Evolutionary conservation across 2,113 vertebrate genomes (phyloP).

Genomic region (Neodon shergylaensis): DNA sequence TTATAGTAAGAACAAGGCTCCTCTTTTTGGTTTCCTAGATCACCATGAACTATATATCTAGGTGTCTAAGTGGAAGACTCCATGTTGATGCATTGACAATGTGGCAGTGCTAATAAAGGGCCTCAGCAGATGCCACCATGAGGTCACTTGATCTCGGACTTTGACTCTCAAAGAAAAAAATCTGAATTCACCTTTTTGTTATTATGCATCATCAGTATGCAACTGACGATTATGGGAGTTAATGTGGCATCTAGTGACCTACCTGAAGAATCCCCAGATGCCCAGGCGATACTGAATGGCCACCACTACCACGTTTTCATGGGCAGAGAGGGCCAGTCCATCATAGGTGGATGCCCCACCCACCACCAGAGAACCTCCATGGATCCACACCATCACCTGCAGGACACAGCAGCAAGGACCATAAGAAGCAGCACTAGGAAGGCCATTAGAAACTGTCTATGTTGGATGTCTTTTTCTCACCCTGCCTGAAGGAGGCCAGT

Average conservation of each 20-base stretch:
- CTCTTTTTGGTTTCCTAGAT: neutral
- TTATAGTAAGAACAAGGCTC: neutral
- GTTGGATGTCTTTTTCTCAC: neutral
- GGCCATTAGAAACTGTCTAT: fast-evolving
- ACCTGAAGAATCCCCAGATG: constrained; percentile 90
- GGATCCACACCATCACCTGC: constrained; percentile 92
- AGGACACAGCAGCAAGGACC: neutral
- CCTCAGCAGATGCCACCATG: neutral
- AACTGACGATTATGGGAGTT: neutral
- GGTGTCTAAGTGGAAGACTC: neutral
- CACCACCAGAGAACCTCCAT: constrained; percentile 85
- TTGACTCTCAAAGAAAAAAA: neutral
- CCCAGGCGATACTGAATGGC: constrained; percentile 58
- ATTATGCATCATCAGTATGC: neutral
- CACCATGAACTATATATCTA: too few species aligned
- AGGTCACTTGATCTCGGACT: neutral
- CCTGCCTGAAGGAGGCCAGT: neutral
- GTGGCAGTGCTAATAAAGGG: neutral
- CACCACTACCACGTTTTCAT: constrained; percentile 88
- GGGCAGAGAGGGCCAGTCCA: constrained; percentile 84
- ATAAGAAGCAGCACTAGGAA: neutral
- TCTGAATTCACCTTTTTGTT: neutral
- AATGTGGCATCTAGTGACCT: neutral
- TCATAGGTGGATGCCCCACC: constrained; percentile 83
- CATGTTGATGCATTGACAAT: neutral